phyloP scores from a whole-genome alignment of 37 sponge, comb jelly and placozoan genomes.

The Ephydatia muelleri region DNA sequence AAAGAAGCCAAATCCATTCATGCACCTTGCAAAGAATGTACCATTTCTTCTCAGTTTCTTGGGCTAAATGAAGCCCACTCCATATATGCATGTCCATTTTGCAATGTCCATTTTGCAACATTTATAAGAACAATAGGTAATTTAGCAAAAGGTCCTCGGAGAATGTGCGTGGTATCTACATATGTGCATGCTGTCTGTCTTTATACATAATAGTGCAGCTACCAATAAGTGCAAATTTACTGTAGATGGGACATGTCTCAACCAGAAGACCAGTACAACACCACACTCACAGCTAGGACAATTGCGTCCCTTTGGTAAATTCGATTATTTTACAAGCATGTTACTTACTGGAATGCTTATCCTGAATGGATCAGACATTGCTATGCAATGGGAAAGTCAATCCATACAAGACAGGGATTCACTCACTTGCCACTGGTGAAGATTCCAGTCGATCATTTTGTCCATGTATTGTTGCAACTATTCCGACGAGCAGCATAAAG shows the following conservation, averaged over 20 bases:
- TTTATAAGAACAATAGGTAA: not conserved
- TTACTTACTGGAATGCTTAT: slow-evolving; percentile 1
- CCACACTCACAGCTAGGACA: not conserved
- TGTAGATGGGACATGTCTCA: not conserved
- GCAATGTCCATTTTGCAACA: no score
- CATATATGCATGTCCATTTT: not conserved
- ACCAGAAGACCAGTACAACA: not conserved
- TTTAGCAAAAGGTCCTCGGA: not conserved
- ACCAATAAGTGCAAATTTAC: not conserved
- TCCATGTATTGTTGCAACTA: no score
- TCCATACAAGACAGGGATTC: not conserved
- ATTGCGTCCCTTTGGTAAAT: not conserved
- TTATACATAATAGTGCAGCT: not conserved
- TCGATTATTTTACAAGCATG: not conserved
- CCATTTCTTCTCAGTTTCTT: no score
- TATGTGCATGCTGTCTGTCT: not conserved
- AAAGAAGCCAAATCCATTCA: no score
- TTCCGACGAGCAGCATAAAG: no score
- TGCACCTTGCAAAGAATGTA: no score
- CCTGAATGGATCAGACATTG: not conserved
- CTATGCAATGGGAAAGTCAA: not conserved
- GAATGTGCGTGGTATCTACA: no score
- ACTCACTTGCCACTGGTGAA: not conserved
- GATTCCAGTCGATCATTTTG: not conserved
- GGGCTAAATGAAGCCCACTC: not conserved